These are phyloP conservation scores for Ceratitis capitata DNA, from an alignment of 1,140 invertebrate species.

Conservation along the genomic window DNA sequence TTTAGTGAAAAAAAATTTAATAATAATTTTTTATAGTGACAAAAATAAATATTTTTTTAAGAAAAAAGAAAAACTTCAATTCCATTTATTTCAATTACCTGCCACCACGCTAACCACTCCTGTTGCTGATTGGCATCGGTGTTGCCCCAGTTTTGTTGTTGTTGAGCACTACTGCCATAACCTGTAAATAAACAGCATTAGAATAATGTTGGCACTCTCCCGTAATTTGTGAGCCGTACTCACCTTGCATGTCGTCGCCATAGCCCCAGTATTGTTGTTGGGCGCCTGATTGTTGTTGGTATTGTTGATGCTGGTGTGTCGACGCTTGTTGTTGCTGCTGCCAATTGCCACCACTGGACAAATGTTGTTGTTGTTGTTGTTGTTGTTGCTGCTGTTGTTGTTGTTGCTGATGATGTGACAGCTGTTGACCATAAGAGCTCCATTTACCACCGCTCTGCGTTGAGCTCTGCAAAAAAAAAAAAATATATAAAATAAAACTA, in stretches of 20 bases:
- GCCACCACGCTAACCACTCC: slow-evolving; percentile 64
- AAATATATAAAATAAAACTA: neutral
- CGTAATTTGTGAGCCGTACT: neutral
- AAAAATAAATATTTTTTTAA: too few relatives aligned
- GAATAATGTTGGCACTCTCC: slow-evolving; percentile 16
- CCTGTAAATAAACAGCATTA: slow-evolving; percentile 42
- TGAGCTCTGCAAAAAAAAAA: neutral
- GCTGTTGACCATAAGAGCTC: slow-evolving; percentile 58
- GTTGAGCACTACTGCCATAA: slow-evolving; percentile 54
- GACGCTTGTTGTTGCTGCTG: slow-evolving; percentile 51
- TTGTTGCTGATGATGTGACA: slow-evolving; percentile 42
- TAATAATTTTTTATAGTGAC: too few relatives aligned
- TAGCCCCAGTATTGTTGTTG: slow-evolving; percentile 59
- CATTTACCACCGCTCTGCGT: slow-evolving; percentile 54
- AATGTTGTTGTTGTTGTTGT: slow-evolving; percentile 54
- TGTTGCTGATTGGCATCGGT: slow-evolving; percentile 60
- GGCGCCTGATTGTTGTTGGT: slow-evolving; percentile 50
- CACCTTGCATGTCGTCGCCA: slow-evolving; percentile 61
- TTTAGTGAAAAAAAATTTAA: too few relatives aligned
- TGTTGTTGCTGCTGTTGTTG: slow-evolving; percentile 47
- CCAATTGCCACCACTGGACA: slow-evolving; percentile 48
- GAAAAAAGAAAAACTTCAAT: neutral
- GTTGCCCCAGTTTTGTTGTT: slow-evolving; percentile 50
- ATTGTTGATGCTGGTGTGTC: slow-evolving; percentile 53
- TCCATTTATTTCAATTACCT: slow-evolving; percentile 51